Evolutionary conservation across 2,888 invertebrate species (phyloP).

Genomic region (Mongoloraphidia duomilia): DNA sequence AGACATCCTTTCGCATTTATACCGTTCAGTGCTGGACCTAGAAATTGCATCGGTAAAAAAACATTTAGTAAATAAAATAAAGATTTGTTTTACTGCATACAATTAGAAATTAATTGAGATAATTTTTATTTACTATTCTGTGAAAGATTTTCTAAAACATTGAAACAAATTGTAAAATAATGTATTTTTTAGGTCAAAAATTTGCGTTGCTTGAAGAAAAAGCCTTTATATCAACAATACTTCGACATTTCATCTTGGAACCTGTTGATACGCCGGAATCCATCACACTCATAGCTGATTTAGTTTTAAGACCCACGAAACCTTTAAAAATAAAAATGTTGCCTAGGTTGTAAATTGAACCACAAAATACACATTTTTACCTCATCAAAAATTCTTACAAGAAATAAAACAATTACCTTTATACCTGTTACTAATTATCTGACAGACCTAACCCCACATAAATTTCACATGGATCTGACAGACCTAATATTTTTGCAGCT

Average conservation of each 20-base stretch:
- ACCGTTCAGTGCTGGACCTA: constrained; percentile 45
- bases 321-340: constrained; percentile 36
- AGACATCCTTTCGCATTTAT: constrained; percentile 43
- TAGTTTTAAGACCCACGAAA: constrained; percentile 42
- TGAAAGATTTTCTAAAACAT: neutral
- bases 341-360: constrained; percentile 16
- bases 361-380: too few relatives aligned
- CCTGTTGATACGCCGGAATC: constrained; percentile 40
- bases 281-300: constrained; percentile 39
- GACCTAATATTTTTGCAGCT: too few relatives aligned
- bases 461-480: too few relatives aligned
- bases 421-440: too few relatives aligned
- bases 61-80: too few relatives aligned
- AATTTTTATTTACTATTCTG: constrained; percentile 2
- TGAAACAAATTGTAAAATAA: neutral
- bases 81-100: constrained; percentile 9
- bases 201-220: constrained; percentile 43
- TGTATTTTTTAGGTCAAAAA: constrained; percentile 33
- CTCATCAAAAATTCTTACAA: too few relatives aligned
- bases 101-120: neutral
- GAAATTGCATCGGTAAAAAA: constrained; percentile 45
- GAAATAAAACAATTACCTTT: too few relatives aligned
- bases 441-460: too few relatives aligned
- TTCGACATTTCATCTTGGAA: constrained; percentile 39
- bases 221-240: constrained; percentile 38